phyloP scores from a whole-genome alignment of 2,113 vertebrate species.

The Burhinus bistriatus region DNA sequence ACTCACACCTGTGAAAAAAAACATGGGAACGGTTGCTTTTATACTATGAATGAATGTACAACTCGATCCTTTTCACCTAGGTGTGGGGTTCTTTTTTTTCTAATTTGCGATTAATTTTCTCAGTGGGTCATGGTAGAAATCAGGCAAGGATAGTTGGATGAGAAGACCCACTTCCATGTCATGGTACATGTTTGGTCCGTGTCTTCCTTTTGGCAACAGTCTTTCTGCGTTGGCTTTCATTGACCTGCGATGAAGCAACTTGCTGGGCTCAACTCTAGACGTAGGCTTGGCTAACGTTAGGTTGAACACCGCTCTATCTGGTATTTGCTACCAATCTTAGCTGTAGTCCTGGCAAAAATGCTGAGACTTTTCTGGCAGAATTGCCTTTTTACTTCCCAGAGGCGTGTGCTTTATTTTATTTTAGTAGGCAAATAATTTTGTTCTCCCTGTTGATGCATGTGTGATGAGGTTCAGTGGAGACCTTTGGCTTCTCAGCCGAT shows the following conservation, averaged over 20 bases:
- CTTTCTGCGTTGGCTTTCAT: neutral
- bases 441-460: neutral
- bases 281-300: fast-evolving
- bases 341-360: neutral
- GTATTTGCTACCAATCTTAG: neutral
- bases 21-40: fast-evolving
- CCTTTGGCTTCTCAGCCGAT: neutral
- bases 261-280: neutral
- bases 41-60: neutral
- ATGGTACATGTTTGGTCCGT: fast-evolving
- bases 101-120: neutral
- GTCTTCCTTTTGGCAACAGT: neutral
- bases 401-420: neutral
- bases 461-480: neutral
- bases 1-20: neutral
- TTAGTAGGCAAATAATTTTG: neutral
- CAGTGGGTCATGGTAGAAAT: neutral
- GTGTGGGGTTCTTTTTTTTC: neutral
- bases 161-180: neutral
- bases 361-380: neutral
- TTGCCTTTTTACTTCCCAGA: neutral
- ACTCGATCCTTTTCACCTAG: neutral
- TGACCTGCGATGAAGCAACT: neutral
- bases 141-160: neutral
- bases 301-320: fast-evolving